phyloP scores from a whole-genome alignment of 2,797 vertebrate species.

The Apogon talboti region DNA sequence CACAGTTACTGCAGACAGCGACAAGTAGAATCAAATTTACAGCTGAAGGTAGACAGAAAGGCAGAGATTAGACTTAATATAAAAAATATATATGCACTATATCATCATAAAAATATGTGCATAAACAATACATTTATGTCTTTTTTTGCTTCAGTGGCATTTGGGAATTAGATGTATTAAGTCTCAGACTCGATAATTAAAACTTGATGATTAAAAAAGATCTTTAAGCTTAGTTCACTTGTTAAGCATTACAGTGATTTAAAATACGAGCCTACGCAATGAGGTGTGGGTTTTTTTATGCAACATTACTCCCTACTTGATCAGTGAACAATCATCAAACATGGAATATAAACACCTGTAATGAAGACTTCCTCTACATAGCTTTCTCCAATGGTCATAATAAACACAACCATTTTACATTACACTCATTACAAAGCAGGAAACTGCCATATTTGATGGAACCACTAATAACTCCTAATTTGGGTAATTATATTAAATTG shows the following conservation, averaged over 20 bases:
- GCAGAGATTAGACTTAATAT: constrained; percentile 15
- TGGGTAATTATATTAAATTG: constrained; percentile 47
- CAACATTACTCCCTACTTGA: constrained; percentile 3
- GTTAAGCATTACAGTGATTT: background rate
- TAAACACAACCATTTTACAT: constrained; percentile 16
- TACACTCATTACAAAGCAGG: constrained; percentile 27
- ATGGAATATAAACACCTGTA: background rate
- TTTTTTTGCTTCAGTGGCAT: constrained; percentile 4
- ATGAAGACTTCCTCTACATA: background rate
- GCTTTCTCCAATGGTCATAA: background rate
- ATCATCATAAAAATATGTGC: constrained; percentile 1
- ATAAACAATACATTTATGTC: background rate
- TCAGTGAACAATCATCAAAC: constrained; percentile 10
- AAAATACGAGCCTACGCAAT: constrained; percentile 14
- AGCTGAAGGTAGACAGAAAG: constrained; percentile 36
- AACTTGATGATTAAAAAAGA: no score
- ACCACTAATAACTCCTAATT: constrained; percentile 43
- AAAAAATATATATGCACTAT: background rate
- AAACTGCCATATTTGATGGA: constrained; percentile 26
- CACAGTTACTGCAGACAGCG: constrained; percentile 11
- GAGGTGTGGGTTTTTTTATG: constrained; percentile 16
- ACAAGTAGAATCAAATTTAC: constrained; percentile 44
- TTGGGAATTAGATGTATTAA: no score
- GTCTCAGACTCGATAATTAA: no score
- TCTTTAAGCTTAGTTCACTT: constrained; percentile 7